A percentile compares a stretch with the other conserved stretches of the same genome.
These are phyloP conservation scores for Chloroclysta siterata DNA, from an alignment of 2,888 invertebrate species.

Conservation along the genomic window DNA sequence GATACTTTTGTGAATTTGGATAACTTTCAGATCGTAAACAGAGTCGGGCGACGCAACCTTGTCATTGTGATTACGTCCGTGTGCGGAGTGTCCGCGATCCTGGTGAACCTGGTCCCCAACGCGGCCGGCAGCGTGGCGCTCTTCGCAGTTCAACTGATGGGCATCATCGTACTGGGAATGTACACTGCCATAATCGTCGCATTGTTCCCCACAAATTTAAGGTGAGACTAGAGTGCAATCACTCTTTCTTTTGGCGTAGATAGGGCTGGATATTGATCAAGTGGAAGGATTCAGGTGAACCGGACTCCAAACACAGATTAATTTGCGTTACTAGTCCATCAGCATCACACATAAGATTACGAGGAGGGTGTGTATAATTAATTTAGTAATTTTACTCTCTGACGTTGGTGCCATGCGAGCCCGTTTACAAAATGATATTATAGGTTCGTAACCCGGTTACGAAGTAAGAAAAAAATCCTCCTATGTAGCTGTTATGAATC, in stretches of 20 bases:
- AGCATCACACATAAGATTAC: too few relatives aligned
- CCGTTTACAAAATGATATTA: too few relatives aligned
- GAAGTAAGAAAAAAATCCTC: too few relatives aligned
- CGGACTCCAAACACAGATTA: too few relatives aligned
- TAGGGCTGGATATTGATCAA: too few relatives aligned
- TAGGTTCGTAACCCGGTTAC: too few relatives aligned
- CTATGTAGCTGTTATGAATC: too few relatives aligned
- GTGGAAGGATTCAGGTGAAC: too few relatives aligned
- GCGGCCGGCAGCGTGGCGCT: slow-evolving; percentile 84
- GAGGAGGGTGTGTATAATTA: too few relatives aligned
- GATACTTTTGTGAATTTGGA: background rate
- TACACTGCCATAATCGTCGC: slow-evolving; percentile 82
- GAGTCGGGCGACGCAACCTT: slow-evolving; percentile 83
- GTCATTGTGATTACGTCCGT: slow-evolving; percentile 68
- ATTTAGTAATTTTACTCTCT: too few relatives aligned
- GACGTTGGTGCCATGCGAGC: too few relatives aligned
- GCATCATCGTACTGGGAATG: slow-evolving; percentile 75
- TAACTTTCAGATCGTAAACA: slow-evolving; percentile 42
- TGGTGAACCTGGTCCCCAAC: slow-evolving; percentile 86
- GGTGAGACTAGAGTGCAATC: slow-evolving; percentile 47
- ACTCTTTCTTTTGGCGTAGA: background rate
- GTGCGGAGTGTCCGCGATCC: slow-evolving; percentile 81
- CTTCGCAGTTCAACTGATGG: slow-evolving; percentile 67
- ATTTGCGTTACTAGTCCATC: too few relatives aligned
- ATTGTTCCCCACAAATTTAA: slow-evolving; percentile 80